Evolutionary conservation across 2,888 invertebrate species (phyloP), one percentile per base, ranked within the genome.

Genomic region (Lycaena phlaeas): DNA sequence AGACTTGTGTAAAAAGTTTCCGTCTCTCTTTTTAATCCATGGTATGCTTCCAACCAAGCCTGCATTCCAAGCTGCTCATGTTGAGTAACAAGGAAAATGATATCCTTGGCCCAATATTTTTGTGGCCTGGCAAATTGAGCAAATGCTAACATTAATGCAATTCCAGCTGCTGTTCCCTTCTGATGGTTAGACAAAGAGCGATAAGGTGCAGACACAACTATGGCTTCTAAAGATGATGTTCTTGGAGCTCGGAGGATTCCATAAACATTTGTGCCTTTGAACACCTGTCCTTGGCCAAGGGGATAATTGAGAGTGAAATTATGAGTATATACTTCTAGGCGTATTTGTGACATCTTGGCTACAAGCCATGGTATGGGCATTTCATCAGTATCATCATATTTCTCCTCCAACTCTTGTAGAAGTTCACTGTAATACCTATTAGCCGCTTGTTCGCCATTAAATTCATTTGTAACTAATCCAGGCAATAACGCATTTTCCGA

Each of bases 41-140:
- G 95, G 71, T 98, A 99, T 0, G 97, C 97, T 75, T 97, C 94
- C 27, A 99, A 68, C 96, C 97, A 98, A 0, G 97, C 96, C 74
- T 97, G 93, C 79, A 94, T 90, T n/a, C 98, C 98, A 45, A 98
- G 82, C 73, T 97, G 95, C 61, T 97, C 97, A 62, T 97, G 94
- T 61, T 98, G 97, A 0, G 96, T 96, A 18, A 98, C 88, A 18
- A 99, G 82, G 69, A 99, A 97, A 57, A 99, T 96, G 47, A 99
- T 90, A 70, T 99, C 98, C 66, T 99, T 98, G 0, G 98, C 96
- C 98, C 98, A 98, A 68, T 98, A 98, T 59, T 94, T 94, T 76
- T 94, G 93, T 51, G 88, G 90, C 64, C 93, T 88, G 46, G 97
- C 97, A 76, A 94, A 96, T 64, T 95, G 92, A 0, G 97, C 97